phyloP scores from a whole-genome alignment of 1,140 invertebrate genomes.

The Pseudomyrmex cubaensis region DNA sequence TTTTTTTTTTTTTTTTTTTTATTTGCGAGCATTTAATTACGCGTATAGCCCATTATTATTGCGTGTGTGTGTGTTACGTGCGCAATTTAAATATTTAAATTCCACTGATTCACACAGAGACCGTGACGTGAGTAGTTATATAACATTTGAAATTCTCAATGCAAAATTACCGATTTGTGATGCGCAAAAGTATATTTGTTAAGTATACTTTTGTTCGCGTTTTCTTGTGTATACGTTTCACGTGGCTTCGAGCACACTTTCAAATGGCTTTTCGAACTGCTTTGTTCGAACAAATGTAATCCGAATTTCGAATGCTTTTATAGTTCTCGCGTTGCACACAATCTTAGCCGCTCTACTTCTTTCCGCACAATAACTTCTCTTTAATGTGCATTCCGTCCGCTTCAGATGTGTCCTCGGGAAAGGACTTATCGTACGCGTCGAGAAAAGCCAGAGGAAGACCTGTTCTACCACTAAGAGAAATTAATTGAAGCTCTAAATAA shows the following conservation, averaged over 20 bases:
- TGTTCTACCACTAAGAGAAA: constrained; percentile 66
- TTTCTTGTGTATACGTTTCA: too few relatives aligned
- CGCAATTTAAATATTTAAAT: background rate
- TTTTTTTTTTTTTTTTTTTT: background rate
- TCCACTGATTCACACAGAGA: background rate
- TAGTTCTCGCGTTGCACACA: background rate
- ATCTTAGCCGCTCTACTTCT: constrained; percentile 16
- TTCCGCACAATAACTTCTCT: constrained; percentile 8
- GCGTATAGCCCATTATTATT: background rate
- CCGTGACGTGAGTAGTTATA: background rate
- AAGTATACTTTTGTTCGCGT: too few relatives aligned
- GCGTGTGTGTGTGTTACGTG: too few relatives aligned
- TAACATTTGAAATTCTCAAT: background rate
- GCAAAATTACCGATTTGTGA: background rate
- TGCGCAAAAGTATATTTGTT: too few relatives aligned
- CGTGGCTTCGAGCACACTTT: too few relatives aligned
- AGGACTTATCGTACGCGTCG: background rate
- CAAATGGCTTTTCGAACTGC: too few relatives aligned
- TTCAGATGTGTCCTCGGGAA: background rate
- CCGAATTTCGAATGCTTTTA: constrained; percentile 17
- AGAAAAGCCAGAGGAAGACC: constrained; percentile 19
- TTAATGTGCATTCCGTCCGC: constrained; percentile 24
- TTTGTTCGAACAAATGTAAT: background rate
- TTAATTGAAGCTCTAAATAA: constrained; percentile 73
- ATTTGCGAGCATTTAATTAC: constrained; percentile 29